phyloP scores from a whole-genome alignment of 2,113 vertebrate genomes.

The Tricholaema leucomelas region DNA sequence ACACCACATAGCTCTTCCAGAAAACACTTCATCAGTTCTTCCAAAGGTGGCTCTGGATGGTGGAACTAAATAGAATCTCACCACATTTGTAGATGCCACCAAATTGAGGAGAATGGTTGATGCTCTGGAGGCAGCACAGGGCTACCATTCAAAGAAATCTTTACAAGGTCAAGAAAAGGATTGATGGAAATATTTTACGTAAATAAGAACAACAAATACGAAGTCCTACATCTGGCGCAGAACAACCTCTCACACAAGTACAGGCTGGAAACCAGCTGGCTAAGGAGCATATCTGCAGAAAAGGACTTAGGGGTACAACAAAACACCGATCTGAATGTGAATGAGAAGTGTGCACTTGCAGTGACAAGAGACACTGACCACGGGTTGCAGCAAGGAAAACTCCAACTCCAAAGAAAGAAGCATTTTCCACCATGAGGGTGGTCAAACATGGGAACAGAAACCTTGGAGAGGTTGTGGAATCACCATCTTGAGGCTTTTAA shows the following conservation, averaged over 20 bases:
- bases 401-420: background rate
- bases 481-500: background rate
- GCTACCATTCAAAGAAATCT: background rate
- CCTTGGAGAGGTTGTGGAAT: background rate
- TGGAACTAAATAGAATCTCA: background rate
- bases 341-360: background rate
- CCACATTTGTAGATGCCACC: background rate
- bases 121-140: background rate
- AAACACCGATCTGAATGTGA: background rate
- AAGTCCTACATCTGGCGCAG: background rate
- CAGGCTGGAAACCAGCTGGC: background rate
- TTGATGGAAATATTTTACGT: background rate
- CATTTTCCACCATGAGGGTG: background rate
- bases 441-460: background rate
- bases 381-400: background rate
- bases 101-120: background rate
- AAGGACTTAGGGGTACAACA: background rate
- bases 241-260: background rate
- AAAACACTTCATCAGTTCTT: background rate
- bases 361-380: background rate
- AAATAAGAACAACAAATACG: background rate
- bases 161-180: background rate
- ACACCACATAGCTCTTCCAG: background rate
- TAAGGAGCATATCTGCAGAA: background rate
- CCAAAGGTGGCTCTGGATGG: background rate